Evolutionary conservation across 2,113 vertebrate genomes (phyloP).

Genomic region (Glaucidium brasilianum): DNA sequence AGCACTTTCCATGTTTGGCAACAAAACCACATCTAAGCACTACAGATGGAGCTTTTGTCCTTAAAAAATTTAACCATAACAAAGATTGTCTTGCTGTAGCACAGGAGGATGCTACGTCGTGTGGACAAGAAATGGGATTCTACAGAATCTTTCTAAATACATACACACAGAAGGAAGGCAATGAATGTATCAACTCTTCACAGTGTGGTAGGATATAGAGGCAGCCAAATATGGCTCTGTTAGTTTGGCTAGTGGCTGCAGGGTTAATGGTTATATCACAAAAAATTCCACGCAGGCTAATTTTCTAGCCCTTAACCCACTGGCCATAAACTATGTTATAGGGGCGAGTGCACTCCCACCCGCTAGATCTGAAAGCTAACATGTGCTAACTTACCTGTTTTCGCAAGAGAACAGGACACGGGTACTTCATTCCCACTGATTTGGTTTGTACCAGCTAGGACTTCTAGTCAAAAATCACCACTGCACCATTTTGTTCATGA

Average conservation of each 20-base stretch:
- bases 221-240: not conserved
- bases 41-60: not conserved
- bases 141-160: not conserved
- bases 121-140: not conserved
- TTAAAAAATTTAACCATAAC: not conserved
- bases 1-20: not conserved
- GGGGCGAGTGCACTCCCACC: not conserved
- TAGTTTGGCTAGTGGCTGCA: not conserved
- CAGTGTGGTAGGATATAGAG: not conserved
- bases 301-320: not conserved
- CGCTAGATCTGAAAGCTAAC: not conserved
- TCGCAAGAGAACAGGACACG: not conserved
- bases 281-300: not conserved
- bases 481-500: not conserved
- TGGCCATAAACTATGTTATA: not conserved
- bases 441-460: not conserved
- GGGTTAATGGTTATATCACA: not conserved
- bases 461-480: not conserved
- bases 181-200: not conserved
- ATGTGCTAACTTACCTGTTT: not conserved
- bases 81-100: not conserved
- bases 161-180: not conserved
- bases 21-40: not conserved
- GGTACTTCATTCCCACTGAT: not conserved
- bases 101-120: not conserved